phyloP scores from a whole-genome alignment of 2,797 vertebrate genomes.

The Pantherophis alleghaniensis region DNA sequence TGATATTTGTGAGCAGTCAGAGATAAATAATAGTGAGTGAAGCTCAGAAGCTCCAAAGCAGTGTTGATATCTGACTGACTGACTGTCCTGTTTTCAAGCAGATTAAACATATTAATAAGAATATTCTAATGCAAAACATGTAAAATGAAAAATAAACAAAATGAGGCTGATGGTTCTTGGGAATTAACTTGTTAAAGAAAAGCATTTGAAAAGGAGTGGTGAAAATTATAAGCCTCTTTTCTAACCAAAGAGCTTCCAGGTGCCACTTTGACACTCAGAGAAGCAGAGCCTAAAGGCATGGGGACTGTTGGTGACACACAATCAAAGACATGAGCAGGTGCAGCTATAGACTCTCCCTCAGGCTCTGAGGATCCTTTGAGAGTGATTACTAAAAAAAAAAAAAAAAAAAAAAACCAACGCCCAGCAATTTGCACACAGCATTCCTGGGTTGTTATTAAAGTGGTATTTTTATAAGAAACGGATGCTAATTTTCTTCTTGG shows the following conservation, averaged over 20 bases:
- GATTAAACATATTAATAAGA: neutral
- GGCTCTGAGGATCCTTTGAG: slow-evolving; percentile 23
- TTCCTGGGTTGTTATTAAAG: slow-evolving; percentile 22
- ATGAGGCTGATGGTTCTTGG: slow-evolving; percentile 14
- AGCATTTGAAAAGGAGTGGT: neutral
- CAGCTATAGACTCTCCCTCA: slow-evolving; percentile 40
- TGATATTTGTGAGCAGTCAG: neutral
- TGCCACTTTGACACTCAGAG: slow-evolving; percentile 28
- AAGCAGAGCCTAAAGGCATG: slow-evolving; percentile 23
- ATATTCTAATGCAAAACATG: slow-evolving; percentile 14
- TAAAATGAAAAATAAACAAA: slow-evolving; percentile 5
- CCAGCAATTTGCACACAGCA: neutral
- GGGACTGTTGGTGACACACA: slow-evolving; percentile 38
- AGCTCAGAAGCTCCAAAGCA: neutral
- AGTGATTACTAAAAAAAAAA: neutral
- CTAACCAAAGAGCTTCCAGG: slow-evolving; percentile 44
- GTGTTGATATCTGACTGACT: neutral
- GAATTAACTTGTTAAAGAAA: slow-evolving; percentile 13
- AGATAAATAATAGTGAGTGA: neutral
- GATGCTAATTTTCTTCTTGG: slow-evolving; percentile 29
- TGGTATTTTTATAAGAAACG: slow-evolving; percentile 35
- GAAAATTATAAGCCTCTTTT: slow-evolving; percentile 33
- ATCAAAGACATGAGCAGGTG: slow-evolving; percentile 53
- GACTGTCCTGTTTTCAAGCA: neutral
- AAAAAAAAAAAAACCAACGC: neutral